phyloP scores from a whole-genome alignment of 2,888 invertebrate species.

The Caenorhabditis sp. region DNA sequence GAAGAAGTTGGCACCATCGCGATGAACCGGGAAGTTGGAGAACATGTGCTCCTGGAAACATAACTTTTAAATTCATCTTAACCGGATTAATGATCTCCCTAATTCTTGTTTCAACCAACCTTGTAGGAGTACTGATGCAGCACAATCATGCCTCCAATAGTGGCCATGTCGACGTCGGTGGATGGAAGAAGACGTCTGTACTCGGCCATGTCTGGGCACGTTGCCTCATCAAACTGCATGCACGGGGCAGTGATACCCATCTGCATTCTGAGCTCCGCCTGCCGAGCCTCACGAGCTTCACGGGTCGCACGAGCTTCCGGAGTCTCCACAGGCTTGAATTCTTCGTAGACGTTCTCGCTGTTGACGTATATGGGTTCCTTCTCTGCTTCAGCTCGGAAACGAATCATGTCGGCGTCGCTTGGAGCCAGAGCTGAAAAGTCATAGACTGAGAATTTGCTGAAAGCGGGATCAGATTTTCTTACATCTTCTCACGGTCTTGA shows the following conservation, averaged over 20 bases:
- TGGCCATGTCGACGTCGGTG: not conserved
- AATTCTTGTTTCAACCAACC: too few species aligned
- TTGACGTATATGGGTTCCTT: too few species aligned
- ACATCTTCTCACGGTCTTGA: not conserved
- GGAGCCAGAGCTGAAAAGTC: slow-evolving; percentile 16
- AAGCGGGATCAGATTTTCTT: not conserved
- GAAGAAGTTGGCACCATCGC: slow-evolving; percentile 32
- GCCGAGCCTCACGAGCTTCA: not conserved
- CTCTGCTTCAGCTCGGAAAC: too few species aligned
- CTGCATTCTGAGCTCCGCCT: too few species aligned
- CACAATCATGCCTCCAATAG: slow-evolving; percentile 18
- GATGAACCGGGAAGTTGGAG: not conserved
- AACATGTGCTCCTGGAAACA: slow-evolving; percentile 5
- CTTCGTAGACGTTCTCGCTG: too few species aligned
- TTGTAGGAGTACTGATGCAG: slow-evolving; percentile 26
- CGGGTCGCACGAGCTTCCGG: not conserved
- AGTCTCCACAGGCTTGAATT: too few species aligned
- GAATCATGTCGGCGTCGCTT: not conserved
- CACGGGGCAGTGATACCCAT: too few species aligned
- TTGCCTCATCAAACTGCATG: not conserved
- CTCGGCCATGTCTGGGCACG: not conserved
- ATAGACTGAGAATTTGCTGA: not conserved
- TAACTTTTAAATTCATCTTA: too few species aligned
- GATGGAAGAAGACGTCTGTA: too few species aligned
- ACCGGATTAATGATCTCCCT: too few species aligned